Evolutionary conservation across 2,888 invertebrate genomes (phyloP).

Genomic region (Temnothorax ravouxi): DNA sequence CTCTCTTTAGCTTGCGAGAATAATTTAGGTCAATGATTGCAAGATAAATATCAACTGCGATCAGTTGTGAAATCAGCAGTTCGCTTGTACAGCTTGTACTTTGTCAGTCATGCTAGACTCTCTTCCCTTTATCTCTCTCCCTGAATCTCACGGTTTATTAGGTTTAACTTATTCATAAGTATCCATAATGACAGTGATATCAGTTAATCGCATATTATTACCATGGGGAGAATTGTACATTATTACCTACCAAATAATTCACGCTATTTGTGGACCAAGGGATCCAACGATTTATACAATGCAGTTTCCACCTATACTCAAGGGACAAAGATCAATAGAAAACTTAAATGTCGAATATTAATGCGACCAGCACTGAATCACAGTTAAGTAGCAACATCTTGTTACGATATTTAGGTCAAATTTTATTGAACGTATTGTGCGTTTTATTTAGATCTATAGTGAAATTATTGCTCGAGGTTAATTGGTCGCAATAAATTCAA

Average conservation of each 20-base stretch:
- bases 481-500: constrained; percentile 19
- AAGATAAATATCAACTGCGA: constrained; percentile 3
- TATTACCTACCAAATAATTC: constrained; percentile 42
- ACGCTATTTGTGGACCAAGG: constrained; percentile 16
- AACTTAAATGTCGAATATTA: constrained; percentile 67
- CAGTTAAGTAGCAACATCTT: constrained; percentile 60
- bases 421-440: constrained; percentile 53
- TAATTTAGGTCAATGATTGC: constrained; percentile 8
- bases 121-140: background rate
- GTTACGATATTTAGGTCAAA: constrained; percentile 49
- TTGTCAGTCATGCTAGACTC: background rate
- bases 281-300: constrained; percentile 42
- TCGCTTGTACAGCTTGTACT: background rate
- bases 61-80: constrained; percentile 10
- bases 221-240: constrained; percentile 30
- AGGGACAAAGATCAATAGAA: constrained; percentile 47
- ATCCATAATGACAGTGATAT: background rate
- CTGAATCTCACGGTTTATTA: background rate
- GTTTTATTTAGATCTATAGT: constrained; percentile 62
- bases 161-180: constrained; percentile 34
- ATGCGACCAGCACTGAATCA: constrained; percentile 59
- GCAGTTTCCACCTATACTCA: constrained; percentile 14
- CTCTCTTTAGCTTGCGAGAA: background rate
- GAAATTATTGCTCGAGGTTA: constrained; percentile 59
- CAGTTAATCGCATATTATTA: constrained; percentile 41